These are phyloP conservation scores for Nilaparvata lugens DNA, from an alignment of 1,140 invertebrate genomes.

Conservation along the genomic window DNA sequence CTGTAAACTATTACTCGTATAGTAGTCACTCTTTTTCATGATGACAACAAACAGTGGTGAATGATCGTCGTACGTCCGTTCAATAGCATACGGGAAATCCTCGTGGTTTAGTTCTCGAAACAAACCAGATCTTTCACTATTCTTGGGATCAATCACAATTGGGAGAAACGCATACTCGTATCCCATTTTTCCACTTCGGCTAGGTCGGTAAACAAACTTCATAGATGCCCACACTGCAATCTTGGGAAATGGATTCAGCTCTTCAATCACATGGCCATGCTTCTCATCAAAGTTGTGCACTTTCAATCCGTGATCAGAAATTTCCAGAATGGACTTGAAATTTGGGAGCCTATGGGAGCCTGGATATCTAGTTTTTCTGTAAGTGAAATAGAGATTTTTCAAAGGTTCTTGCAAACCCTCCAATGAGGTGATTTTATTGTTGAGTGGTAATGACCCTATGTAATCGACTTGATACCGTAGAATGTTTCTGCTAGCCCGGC, in stretches of 20 bases:
- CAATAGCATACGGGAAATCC: slow-evolving; percentile 27
- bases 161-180: slow-evolving; percentile 68
- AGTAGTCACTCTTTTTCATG: slow-evolving; percentile 63
- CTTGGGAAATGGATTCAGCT: slow-evolving; percentile 71
- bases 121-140: slow-evolving; percentile 58
- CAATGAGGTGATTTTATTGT: slow-evolving; percentile 68
- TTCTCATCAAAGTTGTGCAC: slow-evolving; percentile 48
- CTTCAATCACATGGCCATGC: slow-evolving; percentile 37
- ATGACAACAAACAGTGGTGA: slow-evolving; percentile 85
- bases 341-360: neutral
- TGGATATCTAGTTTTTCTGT: slow-evolving; percentile 35
- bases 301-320: slow-evolving; percentile 55
- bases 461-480: slow-evolving; percentile 67
- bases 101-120: slow-evolving; percentile 37
- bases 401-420: slow-evolving; percentile 72
- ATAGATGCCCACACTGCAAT: slow-evolving; percentile 87
- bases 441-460: slow-evolving; percentile 65
- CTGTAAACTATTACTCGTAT: slow-evolving; percentile 56
- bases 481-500: slow-evolving; percentile 31
- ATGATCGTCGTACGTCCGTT: slow-evolving; percentile 42
- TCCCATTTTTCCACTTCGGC: slow-evolving; percentile 29
- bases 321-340: slow-evolving; percentile 49
- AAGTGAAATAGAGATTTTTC: slow-evolving; percentile 63
- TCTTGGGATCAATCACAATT: slow-evolving; percentile 70
- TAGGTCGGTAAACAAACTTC: slow-evolving; percentile 47